Conservation (phyloP, 2,888 invertebrate genomes). For the Esperia sulphurella region DNA sequence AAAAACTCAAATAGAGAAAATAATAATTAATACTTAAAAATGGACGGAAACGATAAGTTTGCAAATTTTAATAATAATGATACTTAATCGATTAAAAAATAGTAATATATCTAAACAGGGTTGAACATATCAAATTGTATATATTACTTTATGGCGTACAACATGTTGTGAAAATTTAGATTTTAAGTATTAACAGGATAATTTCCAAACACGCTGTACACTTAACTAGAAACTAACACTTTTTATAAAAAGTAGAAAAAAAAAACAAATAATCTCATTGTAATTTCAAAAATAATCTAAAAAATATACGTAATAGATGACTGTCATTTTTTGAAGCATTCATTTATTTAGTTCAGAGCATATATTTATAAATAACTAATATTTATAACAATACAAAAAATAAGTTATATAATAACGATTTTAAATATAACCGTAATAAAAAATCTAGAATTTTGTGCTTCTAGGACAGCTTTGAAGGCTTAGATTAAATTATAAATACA, state of each 20-base stretch:
- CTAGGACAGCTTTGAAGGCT: slow-evolving; percentile 36
- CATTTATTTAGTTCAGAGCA: slow-evolving; percentile 20
- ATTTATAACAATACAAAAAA: slow-evolving; percentile 50
- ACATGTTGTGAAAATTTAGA: slow-evolving; percentile 16
- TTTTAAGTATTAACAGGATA: not conserved
- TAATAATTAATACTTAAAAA: slow-evolving; percentile 38
- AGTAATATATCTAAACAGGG: slow-evolving; percentile 38
- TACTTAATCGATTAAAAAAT: slow-evolving; percentile 26
- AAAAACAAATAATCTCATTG: slow-evolving; percentile 71
- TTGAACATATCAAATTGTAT: slow-evolving; percentile 55
- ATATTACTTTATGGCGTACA: slow-evolving; percentile 43
- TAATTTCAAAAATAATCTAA: slow-evolving; percentile 69
- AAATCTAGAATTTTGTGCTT: slow-evolving; percentile 50
- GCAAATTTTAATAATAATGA: slow-evolving; percentile 40
- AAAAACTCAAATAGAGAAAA: slow-evolving; percentile 44
- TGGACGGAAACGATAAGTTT: slow-evolving; percentile 77
- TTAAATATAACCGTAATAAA: slow-evolving; percentile 27
- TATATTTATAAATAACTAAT: slow-evolving; percentile 31
- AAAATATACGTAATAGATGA: slow-evolving; percentile 18
- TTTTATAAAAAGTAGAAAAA: slow-evolving; percentile 64
- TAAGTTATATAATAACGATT: slow-evolving; percentile 49
- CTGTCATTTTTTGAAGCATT: not conserved
- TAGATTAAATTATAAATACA: slow-evolving; percentile 17
- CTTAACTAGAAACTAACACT: slow-evolving; percentile 34
- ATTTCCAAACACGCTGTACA: slow-evolving; percentile 3